These are phyloP conservation scores for Acanthochromis polyacanthus DNA, from an alignment of 2,113 vertebrate species.

Conservation along the genomic window DNA sequence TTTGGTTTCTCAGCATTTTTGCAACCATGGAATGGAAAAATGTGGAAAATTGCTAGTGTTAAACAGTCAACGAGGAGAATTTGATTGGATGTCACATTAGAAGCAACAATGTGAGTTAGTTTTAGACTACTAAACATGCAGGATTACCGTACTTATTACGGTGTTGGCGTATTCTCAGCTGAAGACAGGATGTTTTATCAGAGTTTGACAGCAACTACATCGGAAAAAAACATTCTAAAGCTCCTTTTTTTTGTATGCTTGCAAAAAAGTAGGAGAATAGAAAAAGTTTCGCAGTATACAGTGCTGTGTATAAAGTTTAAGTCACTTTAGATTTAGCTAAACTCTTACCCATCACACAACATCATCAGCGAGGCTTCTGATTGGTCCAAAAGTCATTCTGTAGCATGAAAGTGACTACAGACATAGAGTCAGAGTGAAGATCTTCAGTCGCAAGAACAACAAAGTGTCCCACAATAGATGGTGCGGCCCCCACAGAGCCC, in stretches of 20 bases:
- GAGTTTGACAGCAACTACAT: too few species aligned
- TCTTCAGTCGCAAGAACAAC: slow-evolving; percentile 6
- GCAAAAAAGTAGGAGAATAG: too few species aligned
- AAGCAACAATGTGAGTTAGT: too few species aligned
- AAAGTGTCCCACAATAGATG: slow-evolving; percentile 12
- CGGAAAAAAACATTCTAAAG: too few species aligned
- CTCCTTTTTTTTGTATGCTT: too few species aligned
- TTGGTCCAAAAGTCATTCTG: slow-evolving; percentile 14
- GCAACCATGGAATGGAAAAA: too few species aligned
- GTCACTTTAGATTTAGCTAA: not conserved
- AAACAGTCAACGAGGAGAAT: not conserved
- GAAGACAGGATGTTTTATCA: too few species aligned
- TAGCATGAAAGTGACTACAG: slow-evolving; percentile 4
- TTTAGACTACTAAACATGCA: too few species aligned
- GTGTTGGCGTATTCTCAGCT: too few species aligned
- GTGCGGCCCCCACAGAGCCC: too few species aligned
- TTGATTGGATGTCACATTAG: not conserved
- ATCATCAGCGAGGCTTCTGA: slow-evolving; percentile 1
- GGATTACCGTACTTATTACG: too few species aligned
- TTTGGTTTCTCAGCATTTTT: too few species aligned
- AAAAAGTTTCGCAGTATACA: not conserved
- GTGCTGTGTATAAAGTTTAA: not conserved
- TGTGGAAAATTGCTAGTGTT: not conserved
- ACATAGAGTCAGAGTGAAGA: not conserved
- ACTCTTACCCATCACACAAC: not conserved